A percentile compares a stretch with the other conserved stretches of the same genome.
These are phyloP conservation scores for Minunthozetes semirufus DNA, from an alignment of 2,888 invertebrate genomes.

Conservation along the genomic window DNA sequence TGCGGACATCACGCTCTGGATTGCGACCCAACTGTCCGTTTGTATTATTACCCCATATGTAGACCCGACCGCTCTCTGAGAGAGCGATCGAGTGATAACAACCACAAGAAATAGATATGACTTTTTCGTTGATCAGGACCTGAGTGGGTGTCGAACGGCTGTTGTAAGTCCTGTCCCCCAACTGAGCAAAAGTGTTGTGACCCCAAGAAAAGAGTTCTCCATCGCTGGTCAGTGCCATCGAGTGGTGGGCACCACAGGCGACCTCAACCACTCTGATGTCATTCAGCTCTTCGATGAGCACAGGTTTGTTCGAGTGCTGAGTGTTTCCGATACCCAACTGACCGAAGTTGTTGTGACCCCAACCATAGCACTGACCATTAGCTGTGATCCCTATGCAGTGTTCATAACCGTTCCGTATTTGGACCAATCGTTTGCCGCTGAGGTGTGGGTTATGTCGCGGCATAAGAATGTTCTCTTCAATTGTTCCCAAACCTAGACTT, in stretches of 20 bases:
- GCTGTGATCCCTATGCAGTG: background rate
- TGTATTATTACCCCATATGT: background rate
- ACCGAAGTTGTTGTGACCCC: slow-evolving; percentile 25
- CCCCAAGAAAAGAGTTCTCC: background rate
- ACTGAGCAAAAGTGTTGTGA: background rate
- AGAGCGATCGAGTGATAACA: background rate
- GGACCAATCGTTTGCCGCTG: background rate
- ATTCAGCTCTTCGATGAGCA: background rate
- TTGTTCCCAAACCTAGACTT: too few species aligned
- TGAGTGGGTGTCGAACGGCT: background rate
- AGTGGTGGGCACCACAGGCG: background rate
- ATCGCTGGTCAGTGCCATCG: background rate
- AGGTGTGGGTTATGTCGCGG: background rate
- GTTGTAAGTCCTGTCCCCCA: background rate
- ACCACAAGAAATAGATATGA: background rate
- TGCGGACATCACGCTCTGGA: background rate
- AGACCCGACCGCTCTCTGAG: background rate
- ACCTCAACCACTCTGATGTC: background rate
- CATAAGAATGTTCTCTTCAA: too few species aligned
- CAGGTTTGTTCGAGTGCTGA: background rate
- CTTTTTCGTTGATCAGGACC: background rate
- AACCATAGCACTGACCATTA: background rate
- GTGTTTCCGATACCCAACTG: slow-evolving; percentile 16
- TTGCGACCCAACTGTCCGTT: background rate
- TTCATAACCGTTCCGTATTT: background rate